Evolutionary conservation across 2,888 invertebrate genomes (phyloP), one percentile per base, ranked within the genome.

Genomic region (Cheilosia urbana): DNA sequence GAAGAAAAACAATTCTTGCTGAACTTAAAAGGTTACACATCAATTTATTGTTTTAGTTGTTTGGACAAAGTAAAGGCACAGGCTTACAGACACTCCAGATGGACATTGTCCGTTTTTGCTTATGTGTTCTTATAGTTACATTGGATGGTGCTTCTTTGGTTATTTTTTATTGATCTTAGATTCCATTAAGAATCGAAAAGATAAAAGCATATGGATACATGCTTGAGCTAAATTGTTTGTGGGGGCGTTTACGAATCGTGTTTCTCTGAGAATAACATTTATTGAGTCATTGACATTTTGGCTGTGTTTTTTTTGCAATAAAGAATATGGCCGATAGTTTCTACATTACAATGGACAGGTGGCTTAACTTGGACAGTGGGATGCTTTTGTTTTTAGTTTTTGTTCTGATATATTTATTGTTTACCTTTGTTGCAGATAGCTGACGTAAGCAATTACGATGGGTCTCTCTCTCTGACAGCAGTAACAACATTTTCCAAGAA

Each of bases 11-110:
- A 55, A 24, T 3, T 34, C 30, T 34, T n/a, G n/a, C 34, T 19
- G 34, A 34, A 34, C 34, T 19, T 21, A 24, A 51, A 53, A 53
- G 24, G 63, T 4, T 42, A 40, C 17, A 66, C 13, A 27, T 15
- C 13, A 42, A 66, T 66, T 53, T 66, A 66, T 53, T 66, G 37
- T 11, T 40, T 24, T 51, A 13, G n/a, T 51, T 51, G 37, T 53
- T 66, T 9, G 21, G 21, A 49, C 13, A 4, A 37, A 13, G 13
- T 1, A 7, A 47, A n/a, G 45, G 17, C 45, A 2, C 27, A 51
- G n/a, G n/a, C n/a, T n/a, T n/a, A n/a, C n/a, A n/a, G 9, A 2
- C 51, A 15, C 21, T 51, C 40, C 51, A 53, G 37, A 49, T 65
- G 37, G 37, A 65, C n/a, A 9, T 51, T 51, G 51, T 34, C 51